A percentile compares a stretch with the other conserved stretches of the same genome.
Evolutionary conservation across 2,113 vertebrate genomes (phyloP).

Genomic region (Syngnathus floridae): DNA sequence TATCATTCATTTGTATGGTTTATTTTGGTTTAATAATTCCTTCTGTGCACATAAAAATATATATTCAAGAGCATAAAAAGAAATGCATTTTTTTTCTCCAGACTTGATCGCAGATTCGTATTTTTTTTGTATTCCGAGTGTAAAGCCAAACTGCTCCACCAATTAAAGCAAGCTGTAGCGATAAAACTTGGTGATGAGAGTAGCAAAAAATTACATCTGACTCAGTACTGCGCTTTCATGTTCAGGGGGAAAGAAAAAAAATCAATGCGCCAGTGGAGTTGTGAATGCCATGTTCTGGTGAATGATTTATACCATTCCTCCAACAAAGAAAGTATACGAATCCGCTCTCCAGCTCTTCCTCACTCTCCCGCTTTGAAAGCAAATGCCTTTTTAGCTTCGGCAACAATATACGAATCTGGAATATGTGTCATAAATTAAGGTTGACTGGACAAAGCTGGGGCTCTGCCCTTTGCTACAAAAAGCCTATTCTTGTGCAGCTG

Average conservation of each 20-base stretch:
- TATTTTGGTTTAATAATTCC: too few species aligned
- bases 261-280: conserved; percentile 58
- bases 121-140: not conserved
- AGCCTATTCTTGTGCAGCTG: conserved; percentile 61
- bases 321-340: conserved; percentile 63
- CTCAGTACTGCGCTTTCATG: conserved; percentile 16
- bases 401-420: conserved; percentile 63
- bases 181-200: conserved; percentile 40
- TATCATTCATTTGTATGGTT: too few species aligned
- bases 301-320: conserved; percentile 68
- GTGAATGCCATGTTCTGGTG: conserved; percentile 61
- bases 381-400: conserved; percentile 57
- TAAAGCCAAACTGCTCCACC: not conserved
- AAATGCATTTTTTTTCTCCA: not conserved
- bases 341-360: conserved; percentile 57
- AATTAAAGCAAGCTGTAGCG: conserved; percentile 41
- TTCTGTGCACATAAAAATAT: too few species aligned
- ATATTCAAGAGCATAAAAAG: not conserved
- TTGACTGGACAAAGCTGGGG: conserved; percentile 73
- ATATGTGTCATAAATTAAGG: conserved; percentile 73
- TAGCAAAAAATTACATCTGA: conserved; percentile 37
- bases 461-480: conserved; percentile 68
- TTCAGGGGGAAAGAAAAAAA: conserved; percentile 22
- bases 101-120: not conserved
- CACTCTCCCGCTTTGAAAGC: conserved; percentile 55